These are phyloP conservation scores for Australoheros facetus DNA, from an alignment of 2,797 vertebrate species.

Conservation along the genomic window DNA sequence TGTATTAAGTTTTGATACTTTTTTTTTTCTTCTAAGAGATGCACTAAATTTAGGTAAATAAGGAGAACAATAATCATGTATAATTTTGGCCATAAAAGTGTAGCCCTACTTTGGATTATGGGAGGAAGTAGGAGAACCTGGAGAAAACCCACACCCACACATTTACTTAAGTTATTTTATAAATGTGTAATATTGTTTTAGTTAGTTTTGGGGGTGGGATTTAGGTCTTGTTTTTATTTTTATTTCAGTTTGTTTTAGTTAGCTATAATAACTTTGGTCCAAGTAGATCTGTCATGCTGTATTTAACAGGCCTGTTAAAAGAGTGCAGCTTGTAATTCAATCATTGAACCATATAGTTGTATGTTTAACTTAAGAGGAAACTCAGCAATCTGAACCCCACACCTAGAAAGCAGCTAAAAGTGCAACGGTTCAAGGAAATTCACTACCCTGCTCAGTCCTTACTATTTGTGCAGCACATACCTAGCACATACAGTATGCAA, in stretches of 20 bases:
- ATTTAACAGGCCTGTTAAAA: slow-evolving; percentile 31
- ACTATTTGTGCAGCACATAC: slow-evolving; percentile 32
- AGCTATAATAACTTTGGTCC: neutral
- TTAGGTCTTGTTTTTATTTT: neutral
- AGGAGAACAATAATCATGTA: neutral
- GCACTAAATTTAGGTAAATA: neutral
- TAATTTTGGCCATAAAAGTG: neutral
- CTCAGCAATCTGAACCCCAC: slow-evolving; percentile 1
- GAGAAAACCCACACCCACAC: neutral
- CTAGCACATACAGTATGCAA: slow-evolving; percentile 49
- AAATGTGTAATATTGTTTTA: neutral
- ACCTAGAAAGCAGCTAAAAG: slow-evolving; percentile 12
- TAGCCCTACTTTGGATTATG: neutral
- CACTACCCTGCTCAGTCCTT: slow-evolving; percentile 17
- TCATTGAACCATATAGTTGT: neutral
- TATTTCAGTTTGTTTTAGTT: neutral
- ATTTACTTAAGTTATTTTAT: neutral
- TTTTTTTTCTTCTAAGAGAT: neutral
- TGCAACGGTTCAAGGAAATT: slow-evolving; percentile 15
- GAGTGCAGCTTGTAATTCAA: neutral
- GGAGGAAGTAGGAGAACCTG: neutral
- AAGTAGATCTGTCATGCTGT: slow-evolving; percentile 13
- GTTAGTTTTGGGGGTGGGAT: neutral
- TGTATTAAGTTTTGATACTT: neutral
- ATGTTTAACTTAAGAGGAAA: neutral